Conservation (phyloP, 2,888 invertebrate species). For the Monochamus alternatus region DNA sequence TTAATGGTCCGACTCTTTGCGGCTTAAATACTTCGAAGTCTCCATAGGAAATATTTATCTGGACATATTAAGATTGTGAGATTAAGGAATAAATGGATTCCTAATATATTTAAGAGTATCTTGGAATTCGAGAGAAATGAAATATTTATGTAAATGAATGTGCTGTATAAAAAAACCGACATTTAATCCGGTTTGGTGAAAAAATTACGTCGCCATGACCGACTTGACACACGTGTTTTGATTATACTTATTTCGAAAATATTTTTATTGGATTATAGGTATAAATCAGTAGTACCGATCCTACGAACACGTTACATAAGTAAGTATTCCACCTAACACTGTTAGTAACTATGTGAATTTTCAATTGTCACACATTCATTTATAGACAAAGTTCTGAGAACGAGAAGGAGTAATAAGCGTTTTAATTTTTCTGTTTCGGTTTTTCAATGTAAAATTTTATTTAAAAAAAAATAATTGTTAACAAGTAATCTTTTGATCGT, state of each 20-base stretch:
- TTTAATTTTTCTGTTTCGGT: too few relatives aligned
- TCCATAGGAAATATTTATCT: conserved; percentile 31
- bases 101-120: conserved; percentile 43
- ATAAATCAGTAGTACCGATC: neutral
- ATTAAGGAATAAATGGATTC: conserved; percentile 45
- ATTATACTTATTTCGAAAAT: conserved; percentile 31
- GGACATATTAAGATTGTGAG: conserved; percentile 41
- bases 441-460: too few relatives aligned
- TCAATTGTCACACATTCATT: too few relatives aligned
- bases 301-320: neutral
- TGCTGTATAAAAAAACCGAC: conserved; percentile 30
- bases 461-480: too few relatives aligned
- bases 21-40: conserved; percentile 15
- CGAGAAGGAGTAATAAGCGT: too few relatives aligned
- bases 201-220: conserved; percentile 34
- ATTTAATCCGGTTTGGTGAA: conserved; percentile 41
- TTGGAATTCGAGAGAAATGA: conserved; percentile 47
- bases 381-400: too few relatives aligned
- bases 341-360: too few relatives aligned
- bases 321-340: neutral
- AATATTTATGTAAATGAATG: conserved; percentile 53
- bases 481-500: too few relatives aligned
- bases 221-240: conserved; percentile 37
- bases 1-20: conserved; percentile 28
- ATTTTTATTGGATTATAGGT: conserved; percentile 23